Base-by-base conservation (phyloP, 2,797 vertebrate species). In the Myotis vivesi region DNA sequence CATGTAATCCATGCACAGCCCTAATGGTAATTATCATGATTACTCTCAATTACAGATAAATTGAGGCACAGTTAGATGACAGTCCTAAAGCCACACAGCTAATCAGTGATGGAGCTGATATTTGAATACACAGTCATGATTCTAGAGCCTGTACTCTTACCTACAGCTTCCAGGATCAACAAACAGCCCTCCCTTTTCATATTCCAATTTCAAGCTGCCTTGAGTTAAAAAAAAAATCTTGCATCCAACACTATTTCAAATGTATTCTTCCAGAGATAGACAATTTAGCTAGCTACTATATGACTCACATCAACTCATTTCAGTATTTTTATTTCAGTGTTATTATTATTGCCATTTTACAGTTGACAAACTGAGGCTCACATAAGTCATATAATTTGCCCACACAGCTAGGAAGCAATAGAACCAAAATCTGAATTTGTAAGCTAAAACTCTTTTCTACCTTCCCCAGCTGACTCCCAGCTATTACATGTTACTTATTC, bases 271-370 rank as follows among this genome's bases (percentile, higher is more conserved):
- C 38, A 75, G 16, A 72, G 51, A 53, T 25, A 46, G 46, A 41
- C 4, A 73, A 90, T n/a, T 84, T 62, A 91, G 85, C 22, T 64
- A 51, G 16, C 16, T 81, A 22, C 16, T 30, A 23, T 13, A 8
- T 36, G 22, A 46, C 20, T 80, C 30, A 73, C 3, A 62, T 44
- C 17, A 15, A 49, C 30, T 84, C 30, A 25, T 81, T 83, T 86
- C 75, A 69, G 1, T 83, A 72, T 64, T 87, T 73, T 88, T 41
- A 84, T 82, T 81, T 93, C 38, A 17, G 5, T 36, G 22, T 62
- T 83, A 55, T 49, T 69, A 59, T 49, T 66, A 49, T 51, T 89
- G 20, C 72, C 72, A 95, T 80, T 94, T 95, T 53, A 57, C 4
- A 91, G 20, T 79, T 66, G 53, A 80, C 5, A 89, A 69, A 72